Evolutionary conservation across 2,113 vertebrate species (phyloP).

Genomic region (Siphamia tubifer): DNA sequence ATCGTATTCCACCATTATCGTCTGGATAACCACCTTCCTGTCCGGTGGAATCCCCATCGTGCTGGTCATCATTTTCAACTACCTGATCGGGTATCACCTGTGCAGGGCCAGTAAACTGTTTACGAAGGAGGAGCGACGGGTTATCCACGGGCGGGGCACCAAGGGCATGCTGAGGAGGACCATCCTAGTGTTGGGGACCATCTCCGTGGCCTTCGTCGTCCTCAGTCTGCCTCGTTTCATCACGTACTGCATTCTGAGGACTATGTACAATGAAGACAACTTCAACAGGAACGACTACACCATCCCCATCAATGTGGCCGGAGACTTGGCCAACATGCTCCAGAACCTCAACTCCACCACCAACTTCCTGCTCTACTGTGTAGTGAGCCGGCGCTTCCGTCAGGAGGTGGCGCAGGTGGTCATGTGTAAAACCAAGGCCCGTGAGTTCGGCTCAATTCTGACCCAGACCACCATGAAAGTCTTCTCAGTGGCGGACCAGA

Average conservation of each 20-base stretch:
- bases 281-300: conserved; percentile 78
- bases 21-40: conserved; percentile 79
- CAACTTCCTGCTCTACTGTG: conserved; percentile 82
- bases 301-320: conserved; percentile 73
- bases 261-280: conserved; percentile 65
- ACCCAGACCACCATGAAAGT: conserved; percentile 73
- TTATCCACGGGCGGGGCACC: conserved; percentile 58
- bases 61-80: conserved; percentile 79
- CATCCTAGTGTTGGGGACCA: conserved; percentile 71
- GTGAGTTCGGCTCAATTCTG: conserved; percentile 47
- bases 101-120: conserved; percentile 66
- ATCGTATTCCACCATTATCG: conserved; percentile 68
- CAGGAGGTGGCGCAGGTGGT: conserved; percentile 63
- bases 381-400: conserved; percentile 76
- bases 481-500: conserved; percentile 61
- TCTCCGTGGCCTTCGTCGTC: conserved; percentile 74
- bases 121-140: conserved; percentile 71
- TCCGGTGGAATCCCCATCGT: conserved; percentile 78
- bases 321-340: conserved; percentile 82
- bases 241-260: conserved; percentile 82
- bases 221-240: conserved; percentile 80
- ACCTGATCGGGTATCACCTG: conserved; percentile 74
- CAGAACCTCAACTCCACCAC: conserved; percentile 82
- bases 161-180: conserved; percentile 67
- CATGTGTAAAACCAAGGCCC: conserved; percentile 27